Evolutionary conservation across 2,888 invertebrate genomes (phyloP), one percentile per base, ranked within the genome.

Genomic region (Blastobasis lacticolella): DNA sequence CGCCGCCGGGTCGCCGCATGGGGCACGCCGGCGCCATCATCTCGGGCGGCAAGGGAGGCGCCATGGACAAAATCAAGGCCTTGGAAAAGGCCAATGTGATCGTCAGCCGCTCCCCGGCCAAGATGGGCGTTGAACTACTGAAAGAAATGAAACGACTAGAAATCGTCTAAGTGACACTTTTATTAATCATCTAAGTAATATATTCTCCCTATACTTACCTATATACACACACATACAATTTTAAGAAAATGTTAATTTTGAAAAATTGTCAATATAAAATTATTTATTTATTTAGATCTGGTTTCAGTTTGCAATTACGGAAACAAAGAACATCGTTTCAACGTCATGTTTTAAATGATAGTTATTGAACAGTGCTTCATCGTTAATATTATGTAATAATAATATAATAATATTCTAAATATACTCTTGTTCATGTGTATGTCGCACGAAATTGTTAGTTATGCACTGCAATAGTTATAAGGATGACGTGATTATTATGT

Each of bases 11-110:
- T 51, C 91, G 99, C 68, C 91, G 99, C 75, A 99, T 99, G 99
- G 99, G 99, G 45, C 99, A 99, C 80, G 99, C 99, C 55, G 99
- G 99, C 62, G 99, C 99, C 60, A 99, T 99, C 70, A 99, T 99
- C 75, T 97, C 98, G 1, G 99, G 99, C 10, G 99, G 99, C 49
- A 98, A 98, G 81, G 99, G 99, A 58, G 98, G 97, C 51, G 99
- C 99, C 53, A 94, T 95, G 86, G 98, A 98, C 75, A 99, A 99
- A 89, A 99, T 99, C 62, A 94, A 95, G 68, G 98, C 99, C 53
- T 88, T 99, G 57, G 94, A 95, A 86, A 94, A 93, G 53, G 98
- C 98, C 59, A 96, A 97, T 64, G 98, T 98, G 36, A 93, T 96
- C 69, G 98, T 99, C 8, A 96, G 97, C 42, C 94, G 94, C 83